Conservation (phyloP, 2,113 vertebrate species). For the Catharus fuscescens region DNA sequence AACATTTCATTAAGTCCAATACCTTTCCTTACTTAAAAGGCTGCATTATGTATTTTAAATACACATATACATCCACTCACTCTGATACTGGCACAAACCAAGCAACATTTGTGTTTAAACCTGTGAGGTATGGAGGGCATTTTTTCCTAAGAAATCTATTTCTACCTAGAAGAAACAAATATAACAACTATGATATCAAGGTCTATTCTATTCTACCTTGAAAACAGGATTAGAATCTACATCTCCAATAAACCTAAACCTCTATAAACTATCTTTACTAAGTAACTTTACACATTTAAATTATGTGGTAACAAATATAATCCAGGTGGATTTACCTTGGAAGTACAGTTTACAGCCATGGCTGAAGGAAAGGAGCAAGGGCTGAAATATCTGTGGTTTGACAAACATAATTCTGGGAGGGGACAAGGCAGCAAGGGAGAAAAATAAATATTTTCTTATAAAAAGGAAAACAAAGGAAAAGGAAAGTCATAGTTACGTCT, state of each 20-base stretch:
- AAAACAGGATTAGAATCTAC: not conserved
- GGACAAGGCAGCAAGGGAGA: not conserved
- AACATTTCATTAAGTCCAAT: not conserved
- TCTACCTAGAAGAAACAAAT: not conserved
- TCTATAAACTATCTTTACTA: not conserved
- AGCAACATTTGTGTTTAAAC: not conserved
- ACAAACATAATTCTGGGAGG: not conserved
- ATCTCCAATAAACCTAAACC: not conserved
- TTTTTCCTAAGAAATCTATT: not conserved
- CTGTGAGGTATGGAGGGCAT: not conserved
- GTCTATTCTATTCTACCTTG: not conserved
- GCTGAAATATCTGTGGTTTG: not conserved
- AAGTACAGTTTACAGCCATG: conserved; percentile 9
- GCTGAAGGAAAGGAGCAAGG: not conserved
- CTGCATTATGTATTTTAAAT: not conserved
- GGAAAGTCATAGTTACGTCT: not conserved
- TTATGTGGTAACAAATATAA: not conserved
- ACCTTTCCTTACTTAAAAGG: not conserved
- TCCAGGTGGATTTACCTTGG: not conserved
- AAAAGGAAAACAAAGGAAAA: not conserved
- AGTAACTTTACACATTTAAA: not conserved
- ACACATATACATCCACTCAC: not conserved
- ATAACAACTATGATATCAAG: not conserved
- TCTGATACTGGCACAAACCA: not conserved
- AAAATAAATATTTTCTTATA: not conserved